phyloP scores from a whole-genome alignment of 2,797 vertebrate species.

The Lateolabrax maculatus region DNA sequence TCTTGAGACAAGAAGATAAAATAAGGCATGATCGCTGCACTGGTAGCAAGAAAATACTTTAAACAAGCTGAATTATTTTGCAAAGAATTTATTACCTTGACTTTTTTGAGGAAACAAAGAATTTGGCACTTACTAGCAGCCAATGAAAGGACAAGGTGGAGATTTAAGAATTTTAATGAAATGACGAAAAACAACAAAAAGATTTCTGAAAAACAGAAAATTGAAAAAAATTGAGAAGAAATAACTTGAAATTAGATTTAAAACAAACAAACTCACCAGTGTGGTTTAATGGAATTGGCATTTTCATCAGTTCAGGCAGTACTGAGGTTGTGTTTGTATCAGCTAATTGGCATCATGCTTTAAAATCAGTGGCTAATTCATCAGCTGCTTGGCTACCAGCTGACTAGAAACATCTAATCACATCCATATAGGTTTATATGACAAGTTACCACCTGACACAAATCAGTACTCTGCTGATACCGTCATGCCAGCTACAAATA shows the following conservation, averaged over 20 bases:
- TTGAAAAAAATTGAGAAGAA: background rate
- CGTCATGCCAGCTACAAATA: background rate
- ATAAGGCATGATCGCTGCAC: background rate
- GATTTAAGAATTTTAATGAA: too few relatives aligned
- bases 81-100: background rate
- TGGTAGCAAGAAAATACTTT: background rate
- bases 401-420: background rate
- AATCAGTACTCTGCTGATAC: background rate
- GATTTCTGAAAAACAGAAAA: background rate
- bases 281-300: background rate
- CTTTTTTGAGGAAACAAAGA: background rate
- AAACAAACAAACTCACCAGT: background rate
- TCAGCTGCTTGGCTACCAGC: background rate
- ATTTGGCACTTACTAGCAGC: background rate
- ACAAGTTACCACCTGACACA: too few relatives aligned
- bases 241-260: background rate
- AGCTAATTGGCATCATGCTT: background rate
- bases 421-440: background rate
- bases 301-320: background rate
- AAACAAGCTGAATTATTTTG: too few relatives aligned
- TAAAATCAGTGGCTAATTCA: background rate
- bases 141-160: background rate
- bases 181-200: background rate
- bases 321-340: background rate
- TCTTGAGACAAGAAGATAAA: background rate